phyloP scores from a whole-genome alignment of 2,797 vertebrate species.

The Poeciliopsis turneri region DNA sequence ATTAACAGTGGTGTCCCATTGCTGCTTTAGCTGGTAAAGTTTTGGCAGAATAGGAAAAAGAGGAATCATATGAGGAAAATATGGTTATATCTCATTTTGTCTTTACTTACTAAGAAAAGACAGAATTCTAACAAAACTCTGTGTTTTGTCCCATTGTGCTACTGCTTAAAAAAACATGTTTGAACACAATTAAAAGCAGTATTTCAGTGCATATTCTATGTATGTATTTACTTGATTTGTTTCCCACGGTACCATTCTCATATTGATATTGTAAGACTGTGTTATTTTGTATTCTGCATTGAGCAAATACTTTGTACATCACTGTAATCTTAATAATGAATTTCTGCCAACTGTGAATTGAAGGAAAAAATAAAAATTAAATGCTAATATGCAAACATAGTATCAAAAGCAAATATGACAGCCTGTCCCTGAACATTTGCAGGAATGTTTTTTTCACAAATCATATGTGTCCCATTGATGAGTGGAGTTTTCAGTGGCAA shows the following conservation, averaged over 20 bases:
- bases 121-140: background rate
- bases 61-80: constrained; percentile 11
- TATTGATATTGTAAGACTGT: background rate
- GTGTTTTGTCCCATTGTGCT: background rate
- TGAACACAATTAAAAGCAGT: background rate
- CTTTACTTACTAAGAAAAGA: constrained; percentile 17
- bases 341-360: background rate
- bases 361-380: background rate
- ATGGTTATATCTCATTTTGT: constrained; percentile 6
- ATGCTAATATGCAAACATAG: background rate
- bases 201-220: background rate
- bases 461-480: background rate
- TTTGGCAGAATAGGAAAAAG: constrained; percentile 28
- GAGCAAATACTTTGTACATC: background rate
- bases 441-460: background rate
- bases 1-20: constrained; percentile 40
- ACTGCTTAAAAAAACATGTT: too few species aligned
- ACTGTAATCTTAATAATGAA: background rate
- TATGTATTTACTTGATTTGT: background rate
- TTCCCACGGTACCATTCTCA: background rate
- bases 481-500: background rate
- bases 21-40: constrained; percentile 37
- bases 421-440: background rate
- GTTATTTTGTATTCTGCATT: background rate
- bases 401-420: background rate